Conservation (phyloP, 1,140 invertebrate genomes). For the Heliconius melpomene region DNA sequence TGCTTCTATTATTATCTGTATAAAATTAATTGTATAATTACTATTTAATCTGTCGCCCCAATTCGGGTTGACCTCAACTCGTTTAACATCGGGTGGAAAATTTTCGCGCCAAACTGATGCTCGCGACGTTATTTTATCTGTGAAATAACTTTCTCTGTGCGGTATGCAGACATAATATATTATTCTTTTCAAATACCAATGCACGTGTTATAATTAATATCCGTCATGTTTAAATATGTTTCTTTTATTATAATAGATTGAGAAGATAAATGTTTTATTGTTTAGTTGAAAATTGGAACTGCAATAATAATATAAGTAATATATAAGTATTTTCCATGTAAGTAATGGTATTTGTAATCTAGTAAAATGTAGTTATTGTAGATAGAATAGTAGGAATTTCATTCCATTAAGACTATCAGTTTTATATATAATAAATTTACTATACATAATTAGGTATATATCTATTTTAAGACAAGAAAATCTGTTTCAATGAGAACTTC, state of each 20-base stretch:
- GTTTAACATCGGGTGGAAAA: constrained; percentile 26
- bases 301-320: too few relatives aligned
- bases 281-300: too few relatives aligned
- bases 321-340: too few relatives aligned
- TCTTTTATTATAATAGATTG: not conserved
- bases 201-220: not conserved
- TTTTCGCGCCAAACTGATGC: constrained; percentile 24
- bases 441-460: not conserved
- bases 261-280: not conserved
- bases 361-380: too few relatives aligned
- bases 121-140: constrained; percentile 23
- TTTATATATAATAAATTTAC: not conserved
- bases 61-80: constrained; percentile 47
- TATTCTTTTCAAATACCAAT: constrained; percentile 3
- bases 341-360: too few relatives aligned
- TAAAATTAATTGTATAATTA: constrained; percentile 34
- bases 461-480: not conserved
- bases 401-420: too few relatives aligned
- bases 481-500: not conserved
- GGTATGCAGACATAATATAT: constrained; percentile 12
- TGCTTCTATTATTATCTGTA: constrained; percentile 22
- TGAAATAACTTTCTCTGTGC: constrained; percentile 23
- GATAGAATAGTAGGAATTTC: too few relatives aligned
- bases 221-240: not conserved
- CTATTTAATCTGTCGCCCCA: constrained; percentile 48